Percentiles rank a stretch among this genome's conserved stretches.
Evolutionary conservation across 2,797 vertebrate species (phyloP).

Genomic region (Mastacembelus armatus): DNA sequence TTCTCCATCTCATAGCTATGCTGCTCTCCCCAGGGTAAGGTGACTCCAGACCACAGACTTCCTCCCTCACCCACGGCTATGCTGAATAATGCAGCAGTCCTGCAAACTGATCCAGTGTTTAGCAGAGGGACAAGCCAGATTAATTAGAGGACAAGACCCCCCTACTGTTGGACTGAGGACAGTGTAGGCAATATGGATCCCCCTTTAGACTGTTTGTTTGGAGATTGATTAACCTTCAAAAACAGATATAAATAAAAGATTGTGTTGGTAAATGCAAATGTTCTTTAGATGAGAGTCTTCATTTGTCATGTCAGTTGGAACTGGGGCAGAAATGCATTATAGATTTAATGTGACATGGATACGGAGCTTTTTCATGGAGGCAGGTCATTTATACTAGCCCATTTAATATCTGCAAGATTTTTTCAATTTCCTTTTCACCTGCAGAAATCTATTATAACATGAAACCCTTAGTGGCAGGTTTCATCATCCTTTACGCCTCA

Average conservation of each 20-base stretch:
- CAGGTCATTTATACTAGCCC: slow-evolving; percentile 38
- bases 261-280: slow-evolving; percentile 11
- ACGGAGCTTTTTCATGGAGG: slow-evolving; percentile 34
- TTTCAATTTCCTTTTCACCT: slow-evolving; percentile 57
- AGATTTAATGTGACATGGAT: slow-evolving; percentile 38
- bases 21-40: slow-evolving; percentile 57
- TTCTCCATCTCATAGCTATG: slow-evolving; percentile 31
- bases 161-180: slow-evolving; percentile 47
- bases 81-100: slow-evolving; percentile 82
- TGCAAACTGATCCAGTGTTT: slow-evolving; percentile 81
- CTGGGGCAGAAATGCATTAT: slow-evolving; percentile 22
- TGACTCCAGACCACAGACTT: slow-evolving; percentile 78
- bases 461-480: slow-evolving; percentile 25
- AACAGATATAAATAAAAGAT: slow-evolving; percentile 19
- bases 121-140: slow-evolving; percentile 77
- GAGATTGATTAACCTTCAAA: slow-evolving; percentile 37
- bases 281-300: slow-evolving; percentile 27
- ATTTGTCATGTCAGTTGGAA: slow-evolving; percentile 32
- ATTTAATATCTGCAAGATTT: slow-evolving; percentile 55
- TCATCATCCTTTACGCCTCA: slow-evolving; percentile 44
- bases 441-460: slow-evolving; percentile 60
- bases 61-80: slow-evolving; percentile 67
- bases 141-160: slow-evolving; percentile 82
- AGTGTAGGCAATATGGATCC: slow-evolving; percentile 32
- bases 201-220: slow-evolving; percentile 13